Evolutionary conservation across 2,888 invertebrate species (phyloP).

Genomic region (Drosophila villosipedis): DNA sequence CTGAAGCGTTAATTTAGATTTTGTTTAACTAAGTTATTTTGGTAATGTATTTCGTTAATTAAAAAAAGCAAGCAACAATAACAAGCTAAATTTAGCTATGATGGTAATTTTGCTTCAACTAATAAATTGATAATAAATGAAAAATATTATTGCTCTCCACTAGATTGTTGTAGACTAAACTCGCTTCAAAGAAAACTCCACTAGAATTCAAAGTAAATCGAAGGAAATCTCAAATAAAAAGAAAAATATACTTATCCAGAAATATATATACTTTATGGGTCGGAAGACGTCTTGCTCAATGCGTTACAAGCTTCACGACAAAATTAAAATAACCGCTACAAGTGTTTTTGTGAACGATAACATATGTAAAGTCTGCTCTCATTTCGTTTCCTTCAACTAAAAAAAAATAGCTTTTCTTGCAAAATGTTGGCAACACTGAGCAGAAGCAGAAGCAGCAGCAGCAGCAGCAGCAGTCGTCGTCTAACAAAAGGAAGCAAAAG

Average conservation of each 20-base stretch:
- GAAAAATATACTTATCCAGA: background rate
- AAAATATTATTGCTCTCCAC: background rate
- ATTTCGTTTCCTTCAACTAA: background rate
- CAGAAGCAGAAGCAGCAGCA: background rate
- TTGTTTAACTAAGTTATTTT: background rate
- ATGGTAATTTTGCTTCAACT: background rate
- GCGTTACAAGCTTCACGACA: background rate
- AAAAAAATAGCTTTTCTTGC: background rate
- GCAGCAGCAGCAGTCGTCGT: background rate
- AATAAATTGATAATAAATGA: background rate
- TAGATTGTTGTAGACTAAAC: background rate
- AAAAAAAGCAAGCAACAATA: background rate
- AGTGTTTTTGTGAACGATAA: background rate
- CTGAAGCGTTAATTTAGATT: background rate
- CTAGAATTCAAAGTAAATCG: background rate
- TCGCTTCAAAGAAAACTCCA: background rate
- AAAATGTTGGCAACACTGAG: constrained; percentile 2
- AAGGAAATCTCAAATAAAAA: background rate
- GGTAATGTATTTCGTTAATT: background rate
- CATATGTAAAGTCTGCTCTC: background rate
- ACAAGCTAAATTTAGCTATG: background rate
- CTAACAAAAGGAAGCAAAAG: constrained; percentile 33
- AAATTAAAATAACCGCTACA: background rate
- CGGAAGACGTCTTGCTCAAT: too few species aligned
- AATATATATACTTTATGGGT: background rate